Percentiles rank a stretch among this genome's conserved stretches.
phyloP scores from a whole-genome alignment of 1,140 invertebrate genomes.

The Trigoniulus corallinus region DNA sequence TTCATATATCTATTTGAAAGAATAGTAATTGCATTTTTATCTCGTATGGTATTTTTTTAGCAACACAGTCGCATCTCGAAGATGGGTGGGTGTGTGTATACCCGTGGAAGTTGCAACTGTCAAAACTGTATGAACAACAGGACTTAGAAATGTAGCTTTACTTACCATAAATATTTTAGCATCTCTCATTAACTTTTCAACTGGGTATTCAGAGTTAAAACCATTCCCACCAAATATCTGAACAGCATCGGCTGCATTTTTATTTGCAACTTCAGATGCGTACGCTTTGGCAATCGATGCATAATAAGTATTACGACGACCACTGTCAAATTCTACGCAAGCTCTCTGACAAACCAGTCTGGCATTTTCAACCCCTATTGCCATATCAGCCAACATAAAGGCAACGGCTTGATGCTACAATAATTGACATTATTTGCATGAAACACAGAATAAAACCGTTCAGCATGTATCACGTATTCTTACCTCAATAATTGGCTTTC shows the following conservation, averaged over 20 bases:
- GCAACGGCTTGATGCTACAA: constrained; percentile 59
- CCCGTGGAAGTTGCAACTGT: background rate
- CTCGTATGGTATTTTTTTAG: too few species aligned
- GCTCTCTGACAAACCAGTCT: constrained; percentile 68
- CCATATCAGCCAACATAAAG: constrained; percentile 94
- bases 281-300: constrained; percentile 88
- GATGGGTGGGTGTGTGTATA: too few species aligned
- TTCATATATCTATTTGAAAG: constrained; percentile 61
- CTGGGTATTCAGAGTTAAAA: constrained; percentile 96
- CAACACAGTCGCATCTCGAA: too few species aligned
- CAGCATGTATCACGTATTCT: background rate
- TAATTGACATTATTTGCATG: background rate
- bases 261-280: constrained; percentile 85
- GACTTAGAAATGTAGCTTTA: background rate
- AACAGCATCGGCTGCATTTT: constrained; percentile 85
- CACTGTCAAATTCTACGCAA: constrained; percentile 78
- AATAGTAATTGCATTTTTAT: too few species aligned
- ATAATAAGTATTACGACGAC: constrained; percentile 59
- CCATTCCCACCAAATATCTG: constrained; percentile 78
- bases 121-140: too few species aligned
- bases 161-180: constrained; percentile 84
- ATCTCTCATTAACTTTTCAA: constrained; percentile 96
- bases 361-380: constrained; percentile 71
- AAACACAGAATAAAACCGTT: background rate
- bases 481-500: constrained; percentile 53